These are phyloP conservation scores for Harpagifer antarcticus DNA, from an alignment of 2,797 vertebrate genomes.

Conservation along the genomic window DNA sequence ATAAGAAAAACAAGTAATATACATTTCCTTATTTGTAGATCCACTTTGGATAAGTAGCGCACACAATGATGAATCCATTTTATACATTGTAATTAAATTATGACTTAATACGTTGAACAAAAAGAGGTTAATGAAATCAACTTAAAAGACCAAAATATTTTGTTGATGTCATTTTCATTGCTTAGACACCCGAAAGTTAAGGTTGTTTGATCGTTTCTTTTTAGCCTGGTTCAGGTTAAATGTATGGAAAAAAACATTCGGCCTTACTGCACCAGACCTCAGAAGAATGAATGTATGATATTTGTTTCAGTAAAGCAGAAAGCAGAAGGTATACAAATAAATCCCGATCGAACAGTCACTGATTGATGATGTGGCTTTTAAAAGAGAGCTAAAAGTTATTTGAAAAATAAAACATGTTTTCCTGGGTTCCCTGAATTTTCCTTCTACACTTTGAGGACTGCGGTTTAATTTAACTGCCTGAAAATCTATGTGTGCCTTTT, in stretches of 20 bases:
- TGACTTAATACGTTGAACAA: too few relatives aligned
- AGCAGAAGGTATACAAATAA: not conserved
- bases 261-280: not conserved
- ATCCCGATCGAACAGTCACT: not conserved
- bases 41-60: too few relatives aligned
- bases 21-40: not conserved
- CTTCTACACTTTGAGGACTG: conserved; percentile 26
- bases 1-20: not conserved
- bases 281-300: not conserved
- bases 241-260: not conserved
- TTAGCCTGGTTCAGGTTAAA: not conserved
- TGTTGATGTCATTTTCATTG: not conserved
- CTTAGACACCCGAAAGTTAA: conserved; percentile 14
- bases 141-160: not conserved
- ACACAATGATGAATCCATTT: too few relatives aligned
- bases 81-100: not conserved
- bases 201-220: not conserved
- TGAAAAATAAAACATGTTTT: conserved; percentile 20
- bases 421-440: conserved; percentile 16
- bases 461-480: conserved; percentile 27
- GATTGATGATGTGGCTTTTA: not conserved
- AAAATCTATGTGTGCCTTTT: conserved; percentile 7
- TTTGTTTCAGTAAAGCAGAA: conserved; percentile 2
- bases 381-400: not conserved
- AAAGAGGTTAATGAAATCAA: not conserved